Evolutionary conservation across 1,140 invertebrate species (phyloP).

Genomic region (Drosophila navojoa): DNA sequence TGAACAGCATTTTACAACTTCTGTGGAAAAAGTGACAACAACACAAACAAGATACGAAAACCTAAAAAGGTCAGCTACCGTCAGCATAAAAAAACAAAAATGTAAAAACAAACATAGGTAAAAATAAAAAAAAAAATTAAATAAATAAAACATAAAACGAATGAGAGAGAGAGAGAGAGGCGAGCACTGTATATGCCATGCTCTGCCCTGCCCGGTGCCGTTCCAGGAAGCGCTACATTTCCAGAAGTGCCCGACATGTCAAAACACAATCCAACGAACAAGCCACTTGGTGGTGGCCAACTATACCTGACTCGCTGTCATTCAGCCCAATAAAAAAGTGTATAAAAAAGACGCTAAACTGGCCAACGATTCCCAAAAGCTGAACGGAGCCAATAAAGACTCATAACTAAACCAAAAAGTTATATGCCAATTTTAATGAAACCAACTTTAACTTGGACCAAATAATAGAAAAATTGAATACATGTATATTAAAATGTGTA

Average conservation of each 20-base stretch:
- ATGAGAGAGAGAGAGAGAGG: neutral
- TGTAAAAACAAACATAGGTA: constrained; percentile 48
- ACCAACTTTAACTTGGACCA: too few species aligned
- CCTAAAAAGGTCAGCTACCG: constrained; percentile 72
- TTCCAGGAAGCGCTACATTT: constrained; percentile 75
- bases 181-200: constrained; percentile 29
- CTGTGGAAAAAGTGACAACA: constrained; percentile 50
- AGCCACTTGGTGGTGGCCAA: constrained; percentile 54
- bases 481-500: too few species aligned
- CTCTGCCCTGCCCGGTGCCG: constrained; percentile 21
- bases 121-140: constrained; percentile 38
- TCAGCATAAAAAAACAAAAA: constrained; percentile 44
- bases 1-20: constrained; percentile 72
- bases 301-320: constrained; percentile 15
- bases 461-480: too few species aligned
- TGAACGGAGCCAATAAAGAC: neutral
- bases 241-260: constrained; percentile 67
- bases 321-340: neutral
- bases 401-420: too few species aligned
- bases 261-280: constrained; percentile 45
- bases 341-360: neutral
- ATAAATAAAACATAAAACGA: constrained; percentile 62
- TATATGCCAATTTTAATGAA: too few species aligned
- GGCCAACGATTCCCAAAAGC: neutral
- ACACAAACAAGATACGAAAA: constrained; percentile 13